phyloP scores from a whole-genome alignment of 1,140 invertebrate species.

The Steinernema khuongi region DNA sequence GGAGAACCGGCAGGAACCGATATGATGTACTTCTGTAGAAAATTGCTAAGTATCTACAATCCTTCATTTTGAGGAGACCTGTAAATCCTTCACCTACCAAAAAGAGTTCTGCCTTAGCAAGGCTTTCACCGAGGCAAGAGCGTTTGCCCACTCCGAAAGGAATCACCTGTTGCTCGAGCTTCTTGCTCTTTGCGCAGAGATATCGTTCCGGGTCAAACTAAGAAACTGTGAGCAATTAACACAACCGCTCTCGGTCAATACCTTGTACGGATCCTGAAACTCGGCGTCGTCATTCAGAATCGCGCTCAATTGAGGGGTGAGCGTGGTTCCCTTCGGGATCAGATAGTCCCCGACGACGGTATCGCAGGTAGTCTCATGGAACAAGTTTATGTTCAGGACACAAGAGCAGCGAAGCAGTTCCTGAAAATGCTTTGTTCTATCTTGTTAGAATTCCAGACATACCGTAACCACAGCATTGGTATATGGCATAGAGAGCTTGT shows the following conservation, averaged over 20 bases:
- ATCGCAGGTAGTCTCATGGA: conserved; percentile 43
- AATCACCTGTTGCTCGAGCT: conserved; percentile 8
- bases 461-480: background rate
- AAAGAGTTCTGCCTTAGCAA: conserved; percentile 32
- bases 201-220: conserved; percentile 33
- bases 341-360: conserved; percentile 28
- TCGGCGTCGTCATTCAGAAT: conserved; percentile 19
- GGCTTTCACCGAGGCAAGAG: conserved; percentile 29
- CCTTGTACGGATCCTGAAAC: background rate
- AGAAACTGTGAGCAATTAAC: conserved; percentile 17
- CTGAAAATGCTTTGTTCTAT: conserved; percentile 32
- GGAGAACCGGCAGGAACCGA: background rate
- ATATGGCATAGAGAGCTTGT: background rate
- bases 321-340: conserved; percentile 20
- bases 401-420: conserved; percentile 47
- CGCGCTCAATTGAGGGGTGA: conserved; percentile 24
- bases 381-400: conserved; percentile 52
- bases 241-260: background rate
- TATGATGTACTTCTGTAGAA: background rate
- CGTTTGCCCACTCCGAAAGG: conserved; percentile 36
- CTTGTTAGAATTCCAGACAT: background rate
- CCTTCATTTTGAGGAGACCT: background rate
- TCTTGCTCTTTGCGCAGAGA: conserved; percentile 5
- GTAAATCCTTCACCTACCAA: conserved; percentile 15
- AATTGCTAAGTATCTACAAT: background rate